Conservation (phyloP, 1,140 invertebrate genomes). For the Muscidifurax raptorellus region DNA sequence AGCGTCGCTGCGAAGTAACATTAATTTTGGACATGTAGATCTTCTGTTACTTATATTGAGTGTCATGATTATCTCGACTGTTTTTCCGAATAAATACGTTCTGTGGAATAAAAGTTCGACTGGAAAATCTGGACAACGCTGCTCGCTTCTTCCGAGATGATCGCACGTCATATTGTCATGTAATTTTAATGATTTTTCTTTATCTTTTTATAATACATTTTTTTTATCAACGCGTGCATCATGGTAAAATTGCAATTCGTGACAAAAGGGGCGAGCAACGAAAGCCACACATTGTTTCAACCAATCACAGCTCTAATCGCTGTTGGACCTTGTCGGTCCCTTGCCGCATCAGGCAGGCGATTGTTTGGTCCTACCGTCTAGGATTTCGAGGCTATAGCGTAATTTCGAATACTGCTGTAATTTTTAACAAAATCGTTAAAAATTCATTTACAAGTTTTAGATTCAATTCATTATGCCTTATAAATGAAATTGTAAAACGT, state of each 20-base stretch:
- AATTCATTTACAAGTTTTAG: neutral
- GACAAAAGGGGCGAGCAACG: slow-evolving; percentile 67
- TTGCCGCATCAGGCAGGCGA: slow-evolving; percentile 74
- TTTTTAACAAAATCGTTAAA: neutral
- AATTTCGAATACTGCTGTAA: neutral
- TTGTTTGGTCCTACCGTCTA: slow-evolving; percentile 77
- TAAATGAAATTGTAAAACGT: neutral
- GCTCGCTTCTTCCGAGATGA: slow-evolving; percentile 1
- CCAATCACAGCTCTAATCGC: slow-evolving; percentile 76
- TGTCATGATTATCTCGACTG: slow-evolving; percentile 68
- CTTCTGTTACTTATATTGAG: slow-evolving; percentile 73
- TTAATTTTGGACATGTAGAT: slow-evolving; percentile 73
- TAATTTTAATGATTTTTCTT: neutral
- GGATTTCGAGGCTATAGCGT: slow-evolving; percentile 58
- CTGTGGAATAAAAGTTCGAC: slow-evolving; percentile 63
- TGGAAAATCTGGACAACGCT: slow-evolving; percentile 32
- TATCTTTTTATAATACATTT: neutral
- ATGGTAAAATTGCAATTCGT: neutral
- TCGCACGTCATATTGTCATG: neutral
- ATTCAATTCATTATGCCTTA: neutral
- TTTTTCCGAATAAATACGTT: slow-evolving; percentile 71
- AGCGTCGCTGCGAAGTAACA: slow-evolving; percentile 24
- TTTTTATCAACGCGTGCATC: neutral
- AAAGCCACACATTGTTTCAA: slow-evolving; percentile 74
- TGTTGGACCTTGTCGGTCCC: slow-evolving; percentile 75